These are phyloP conservation scores for Tenthredo livida DNA, from an alignment of 2,888 invertebrate genomes.

Conservation along the genomic window DNA sequence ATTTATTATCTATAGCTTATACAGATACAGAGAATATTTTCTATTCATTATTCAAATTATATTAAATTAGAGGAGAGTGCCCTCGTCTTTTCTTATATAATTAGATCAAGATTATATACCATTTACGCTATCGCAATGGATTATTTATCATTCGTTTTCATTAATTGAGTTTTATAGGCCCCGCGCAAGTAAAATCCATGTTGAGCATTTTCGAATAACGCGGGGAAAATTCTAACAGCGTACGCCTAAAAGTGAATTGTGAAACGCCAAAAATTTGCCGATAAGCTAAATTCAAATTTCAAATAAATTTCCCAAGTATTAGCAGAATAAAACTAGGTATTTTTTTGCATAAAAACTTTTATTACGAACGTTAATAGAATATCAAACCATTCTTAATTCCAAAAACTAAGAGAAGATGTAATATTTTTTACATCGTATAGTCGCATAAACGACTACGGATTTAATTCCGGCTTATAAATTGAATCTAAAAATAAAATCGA, in stretches of 20 bases:
- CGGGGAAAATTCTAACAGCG: not conserved
- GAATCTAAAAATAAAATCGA: not conserved
- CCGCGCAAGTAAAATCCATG: not conserved
- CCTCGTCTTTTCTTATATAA: not conserved
- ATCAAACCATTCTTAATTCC: not conserved
- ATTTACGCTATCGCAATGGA: not conserved
- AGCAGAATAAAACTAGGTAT: not conserved
- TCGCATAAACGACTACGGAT: not conserved
- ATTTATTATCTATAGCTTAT: not conserved
- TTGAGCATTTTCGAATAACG: not conserved
- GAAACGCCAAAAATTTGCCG: not conserved
- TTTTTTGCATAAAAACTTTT: not conserved
- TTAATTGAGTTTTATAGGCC: not conserved
- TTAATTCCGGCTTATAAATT: not conserved
- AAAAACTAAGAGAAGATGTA: not conserved
- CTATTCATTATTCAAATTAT: not conserved
- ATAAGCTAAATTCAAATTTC: not conserved
- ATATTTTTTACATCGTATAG: not conserved
- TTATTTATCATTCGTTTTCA: not conserved
- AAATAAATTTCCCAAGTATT: not conserved
- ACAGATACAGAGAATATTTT: too few relatives aligned
- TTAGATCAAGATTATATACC: not conserved
- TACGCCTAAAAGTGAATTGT: not conserved
- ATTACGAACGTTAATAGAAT: not conserved
- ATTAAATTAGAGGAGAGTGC: not conserved